Percentiles rank a stretch among this genome's conserved stretches.
Conservation (phyloP, 2,113 vertebrate genomes). For the Cynocephalus volans region DNA sequence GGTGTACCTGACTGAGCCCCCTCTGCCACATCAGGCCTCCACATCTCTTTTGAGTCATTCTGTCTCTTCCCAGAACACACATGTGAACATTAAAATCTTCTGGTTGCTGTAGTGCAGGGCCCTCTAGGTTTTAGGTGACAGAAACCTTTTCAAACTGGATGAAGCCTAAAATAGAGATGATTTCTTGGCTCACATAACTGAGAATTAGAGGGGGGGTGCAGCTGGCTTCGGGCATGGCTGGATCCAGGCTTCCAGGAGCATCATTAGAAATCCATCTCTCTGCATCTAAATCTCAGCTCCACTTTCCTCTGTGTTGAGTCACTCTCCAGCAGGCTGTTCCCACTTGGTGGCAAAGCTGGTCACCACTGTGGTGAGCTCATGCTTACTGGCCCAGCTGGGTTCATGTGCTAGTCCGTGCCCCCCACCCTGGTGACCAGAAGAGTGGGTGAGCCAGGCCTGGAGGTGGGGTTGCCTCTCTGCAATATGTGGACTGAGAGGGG, state of each 20-base stretch:
- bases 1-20: background rate
- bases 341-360: background rate
- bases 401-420: background rate
- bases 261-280: rapidly evolving
- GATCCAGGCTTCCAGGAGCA: background rate
- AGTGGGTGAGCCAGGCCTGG: background rate
- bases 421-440: background rate
- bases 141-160: background rate
- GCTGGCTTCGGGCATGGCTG: background rate
- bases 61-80: background rate
- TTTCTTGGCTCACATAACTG: background rate
- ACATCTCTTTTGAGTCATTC: no score
- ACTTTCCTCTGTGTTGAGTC: no score
- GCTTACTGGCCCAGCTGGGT: background rate
- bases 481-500: background rate
- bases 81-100: background rate
- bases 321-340: no score
- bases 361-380: background rate
- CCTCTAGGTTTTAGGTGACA: background rate
- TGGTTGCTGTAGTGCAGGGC: no score
- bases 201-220: background rate
- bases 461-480: background rate
- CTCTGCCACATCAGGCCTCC: no score
- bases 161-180: no score
- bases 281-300: background rate